These are phyloP conservation scores for Catocala sponsa DNA, from an alignment of 2,888 invertebrate genomes.

Conservation along the genomic window DNA sequence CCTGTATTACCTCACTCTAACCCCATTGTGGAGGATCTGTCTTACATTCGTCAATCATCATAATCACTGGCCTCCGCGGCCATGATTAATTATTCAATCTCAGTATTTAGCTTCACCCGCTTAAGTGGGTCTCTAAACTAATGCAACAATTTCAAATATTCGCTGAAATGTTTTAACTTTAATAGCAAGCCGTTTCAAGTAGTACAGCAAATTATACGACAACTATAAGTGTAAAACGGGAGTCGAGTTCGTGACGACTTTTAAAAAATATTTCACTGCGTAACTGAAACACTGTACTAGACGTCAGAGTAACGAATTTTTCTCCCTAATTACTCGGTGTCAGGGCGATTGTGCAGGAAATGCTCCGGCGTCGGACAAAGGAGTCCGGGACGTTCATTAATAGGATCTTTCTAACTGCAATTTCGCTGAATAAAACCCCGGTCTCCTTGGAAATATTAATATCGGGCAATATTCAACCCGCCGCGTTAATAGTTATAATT, in stretches of 20 bases:
- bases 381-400: slow-evolving; percentile 85
- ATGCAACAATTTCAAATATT: too few species aligned
- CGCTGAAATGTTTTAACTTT: too few species aligned
- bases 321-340: slow-evolving; percentile 87
- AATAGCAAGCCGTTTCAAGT: slow-evolving; percentile 8
- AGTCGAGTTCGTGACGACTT: slow-evolving; percentile 31
- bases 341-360: slow-evolving; percentile 85
- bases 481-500: slow-evolving; percentile 78
- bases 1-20: too few species aligned
- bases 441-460: slow-evolving; percentile 83
- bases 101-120: too few species aligned
- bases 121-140: too few species aligned
- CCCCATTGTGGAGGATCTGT: too few species aligned
- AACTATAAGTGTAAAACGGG: background rate
- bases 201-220: slow-evolving; percentile 8
- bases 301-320: slow-evolving; percentile 82
- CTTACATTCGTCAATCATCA: too few species aligned
- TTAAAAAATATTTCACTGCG: slow-evolving; percentile 60
- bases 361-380: slow-evolving; percentile 81
- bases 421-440: slow-evolving; percentile 82
- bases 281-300: slow-evolving; percentile 74
- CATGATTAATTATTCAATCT: too few species aligned
- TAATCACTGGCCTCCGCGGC: too few species aligned
- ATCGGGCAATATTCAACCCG: slow-evolving; percentile 77
- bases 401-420: slow-evolving; percentile 87